Base-by-base conservation (phyloP, 2,797 vertebrate species). In the Antennarius maculatus region DNA sequence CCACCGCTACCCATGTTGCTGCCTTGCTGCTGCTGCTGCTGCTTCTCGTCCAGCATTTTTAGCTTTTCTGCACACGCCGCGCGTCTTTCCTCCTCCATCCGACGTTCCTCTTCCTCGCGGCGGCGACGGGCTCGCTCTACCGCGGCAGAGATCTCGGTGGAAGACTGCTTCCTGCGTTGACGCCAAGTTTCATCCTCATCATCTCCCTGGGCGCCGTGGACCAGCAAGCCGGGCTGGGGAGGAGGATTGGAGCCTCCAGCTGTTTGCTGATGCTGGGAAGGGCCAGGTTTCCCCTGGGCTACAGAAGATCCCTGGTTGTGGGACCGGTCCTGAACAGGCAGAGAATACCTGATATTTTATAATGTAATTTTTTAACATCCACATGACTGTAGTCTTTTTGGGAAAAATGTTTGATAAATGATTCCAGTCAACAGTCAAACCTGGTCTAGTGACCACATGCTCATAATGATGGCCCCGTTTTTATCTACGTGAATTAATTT, bases 171-270 rank as follows among this genome's bases (percentile, higher is more conserved):
- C 12, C 96, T 91, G 15, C 96, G 93, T 81, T 97, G 96, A 14
- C 96, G 94, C 96, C 96, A 98, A 0, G 96, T 96, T 75, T 98
- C 96, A 10, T 98, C 96, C 74, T 98, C 96, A 5, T 97, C 96
- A 49, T 97, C 96, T 0, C 91, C 93, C 42, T 90, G 92, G 58
- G 83, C 79, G 34, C 82, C 88, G 0, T 92, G 92, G 48, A 74
- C 88, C 43, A 79, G 79, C 52, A 83, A 66, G 45, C 78, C 71
- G 0, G 83, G 74, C 59, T 90, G 89, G 13, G 91, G 64, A 6
- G 89, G 84, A 62, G 88, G 80, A 9, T 84, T 80, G 0, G 86
- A 83, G 37, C 86, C 87, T 50, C 88, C 83, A 29, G 90, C 66
- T 51, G 81, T 45, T n/a, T 89, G 66, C 65, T 83, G 92, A 62